Base-by-base conservation (phyloP, 1,140 invertebrate species). In the Conus ventricosus region DNA sequence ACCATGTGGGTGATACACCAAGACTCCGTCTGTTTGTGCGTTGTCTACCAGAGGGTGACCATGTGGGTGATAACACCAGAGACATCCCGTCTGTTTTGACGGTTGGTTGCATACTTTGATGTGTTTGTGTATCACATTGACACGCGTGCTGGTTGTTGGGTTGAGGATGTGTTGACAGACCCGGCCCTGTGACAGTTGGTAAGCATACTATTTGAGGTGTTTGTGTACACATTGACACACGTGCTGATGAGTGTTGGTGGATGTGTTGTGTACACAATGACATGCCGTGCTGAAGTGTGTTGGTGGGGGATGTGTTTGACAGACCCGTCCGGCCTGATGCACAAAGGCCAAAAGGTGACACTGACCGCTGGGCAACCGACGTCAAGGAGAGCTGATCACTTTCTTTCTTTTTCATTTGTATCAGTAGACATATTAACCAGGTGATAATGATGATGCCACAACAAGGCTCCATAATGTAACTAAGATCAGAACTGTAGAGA, bases 311-410 rank as follows among this genome's bases (percentile, higher is more conserved):
- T 78, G 27, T 39, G n/a, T 25, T 78, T 78, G 76, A 84, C 88
- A 95, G 95, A 89, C 90, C 96, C 93, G 97, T 97, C 0, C 93
- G 97, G 97, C 0, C 96, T 99, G 95, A 99, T 99, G 99, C 98
- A 99, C 94, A 99, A 99, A 98, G 94, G 99, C 98, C 0, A 98
- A 99, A 98, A 97, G 92, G 97, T 99, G 0, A 97, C 96, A 11
- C 95, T 99, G 20, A 97, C 97, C 82, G 97, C 98, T 11, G 98
- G 97, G 0, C 99, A 99, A 98, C 98, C 0, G 99, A 99, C 95
- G 97, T 99, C 0, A 99, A 99, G 95, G 98, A 99, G 88, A 90
- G 81, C 11, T 17, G 17, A 83, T 17, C 51, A n/a, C 17, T 83
- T 20, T 83, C 10, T 57, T 57, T 76, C 15, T n/a, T n/a, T n/a